phyloP scores from a whole-genome alignment of 2,888 invertebrate species.

The Drosophila atripex region DNA sequence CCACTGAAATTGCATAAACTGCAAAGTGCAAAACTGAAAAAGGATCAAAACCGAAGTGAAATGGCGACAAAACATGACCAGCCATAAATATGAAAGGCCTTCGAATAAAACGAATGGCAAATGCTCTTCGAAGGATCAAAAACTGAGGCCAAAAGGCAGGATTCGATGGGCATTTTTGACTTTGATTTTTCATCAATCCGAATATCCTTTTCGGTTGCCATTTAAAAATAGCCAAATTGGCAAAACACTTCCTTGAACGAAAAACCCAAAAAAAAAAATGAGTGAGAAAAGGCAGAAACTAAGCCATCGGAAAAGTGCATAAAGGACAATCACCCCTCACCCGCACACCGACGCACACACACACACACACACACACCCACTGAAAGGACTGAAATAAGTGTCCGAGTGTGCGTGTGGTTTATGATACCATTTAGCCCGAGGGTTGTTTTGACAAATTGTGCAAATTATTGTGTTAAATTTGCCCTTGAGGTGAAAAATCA shows the following conservation, averaged over 20 bases:
- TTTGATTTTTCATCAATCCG: too few species aligned
- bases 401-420: slow-evolving; percentile 56
- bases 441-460: slow-evolving; percentile 81
- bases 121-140: slow-evolving; percentile 2
- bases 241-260: not conserved
- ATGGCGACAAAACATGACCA: slow-evolving; percentile 38
- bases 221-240: too few species aligned
- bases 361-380: slow-evolving; percentile 8
- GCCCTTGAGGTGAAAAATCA: slow-evolving; percentile 80
- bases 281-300: slow-evolving; percentile 21
- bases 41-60: slow-evolving; percentile 19
- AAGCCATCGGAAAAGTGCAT: slow-evolving; percentile 36
- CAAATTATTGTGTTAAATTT: slow-evolving; percentile 81
- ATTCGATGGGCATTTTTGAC: too few species aligned
- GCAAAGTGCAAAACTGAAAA: slow-evolving; percentile 46
- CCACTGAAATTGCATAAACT: slow-evolving; percentile 45
- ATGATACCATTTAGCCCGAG: slow-evolving; percentile 74
- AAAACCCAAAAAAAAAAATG: slow-evolving; percentile 12
- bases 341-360: too few species aligned
- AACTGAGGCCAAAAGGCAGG: too few species aligned
- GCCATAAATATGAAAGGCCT: slow-evolving; percentile 36
- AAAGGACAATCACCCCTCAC: slow-evolving; percentile 53
- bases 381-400: slow-evolving; percentile 10
- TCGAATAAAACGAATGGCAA: slow-evolving; percentile 4
- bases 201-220: too few species aligned